Evolutionary conservation across 2,113 vertebrate species (phyloP).

Genomic region (Erinaceus europaeus): DNA sequence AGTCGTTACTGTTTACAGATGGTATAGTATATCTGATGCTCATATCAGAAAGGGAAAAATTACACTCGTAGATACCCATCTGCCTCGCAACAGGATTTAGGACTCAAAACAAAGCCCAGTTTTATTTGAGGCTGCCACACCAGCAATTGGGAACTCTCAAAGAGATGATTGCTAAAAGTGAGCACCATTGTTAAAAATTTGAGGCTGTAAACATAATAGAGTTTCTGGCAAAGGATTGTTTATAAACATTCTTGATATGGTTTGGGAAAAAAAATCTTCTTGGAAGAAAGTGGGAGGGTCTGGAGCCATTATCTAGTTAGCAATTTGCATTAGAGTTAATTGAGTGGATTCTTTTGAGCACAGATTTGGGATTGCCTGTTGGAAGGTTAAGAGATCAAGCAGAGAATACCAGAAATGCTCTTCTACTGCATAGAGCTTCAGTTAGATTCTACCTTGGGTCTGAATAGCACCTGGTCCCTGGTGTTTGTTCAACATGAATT

Average conservation of each 20-base stretch:
- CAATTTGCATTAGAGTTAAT: conserved; percentile 34
- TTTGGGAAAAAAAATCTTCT: conserved; percentile 25
- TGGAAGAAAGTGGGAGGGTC: conserved; percentile 5
- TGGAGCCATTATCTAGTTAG: background rate
- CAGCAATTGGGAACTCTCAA: conserved; percentile 12
- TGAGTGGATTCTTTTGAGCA: background rate
- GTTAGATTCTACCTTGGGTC: background rate
- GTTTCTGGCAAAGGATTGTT: conserved; percentile 39
- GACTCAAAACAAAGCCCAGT: conserved; percentile 35
- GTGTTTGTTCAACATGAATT: background rate
- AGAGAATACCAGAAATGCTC: background rate
- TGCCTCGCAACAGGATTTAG: conserved; percentile 27
- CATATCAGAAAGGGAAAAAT: conserved; percentile 50
- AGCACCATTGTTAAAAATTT: conserved; percentile 30
- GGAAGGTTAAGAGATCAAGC: background rate
- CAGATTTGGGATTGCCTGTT: background rate
- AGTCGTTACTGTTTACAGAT: conserved; percentile 51
- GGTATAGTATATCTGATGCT: conserved; percentile 22
- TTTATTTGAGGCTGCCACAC: conserved; percentile 26
- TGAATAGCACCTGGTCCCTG: background rate
- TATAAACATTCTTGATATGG: conserved; percentile 13
- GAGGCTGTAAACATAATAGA: conserved; percentile 20
- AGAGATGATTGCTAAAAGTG: conserved; percentile 39
- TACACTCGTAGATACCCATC: conserved; percentile 34
- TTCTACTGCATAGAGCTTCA: background rate